Conservation (phyloP, 2,888 invertebrate genomes). For the Polydrusus pterygomalis region DNA sequence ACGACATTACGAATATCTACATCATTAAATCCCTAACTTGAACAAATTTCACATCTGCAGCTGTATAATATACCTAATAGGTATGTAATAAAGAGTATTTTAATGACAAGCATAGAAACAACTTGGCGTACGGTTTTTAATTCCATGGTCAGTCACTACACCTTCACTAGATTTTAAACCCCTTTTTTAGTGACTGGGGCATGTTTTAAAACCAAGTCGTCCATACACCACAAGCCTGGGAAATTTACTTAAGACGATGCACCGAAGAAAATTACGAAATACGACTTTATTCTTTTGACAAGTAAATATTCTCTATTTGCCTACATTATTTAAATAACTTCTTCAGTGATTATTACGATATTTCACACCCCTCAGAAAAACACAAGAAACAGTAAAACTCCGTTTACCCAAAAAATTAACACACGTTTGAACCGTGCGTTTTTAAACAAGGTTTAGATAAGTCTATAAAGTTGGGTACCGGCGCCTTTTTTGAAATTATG, state of each 20-base stretch:
- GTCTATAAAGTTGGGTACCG: conserved; percentile 36
- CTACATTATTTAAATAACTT: conserved; percentile 45
- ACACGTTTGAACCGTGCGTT: conserved; percentile 7
- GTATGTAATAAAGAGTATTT: too few species aligned
- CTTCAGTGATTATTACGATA: conserved; percentile 52
- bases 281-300: conserved; percentile 29
- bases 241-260: conserved; percentile 41
- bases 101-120: too few species aligned
- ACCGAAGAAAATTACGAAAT: conserved; percentile 17
- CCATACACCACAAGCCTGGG: conserved; percentile 33
- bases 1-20: too few species aligned
- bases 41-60: too few species aligned
- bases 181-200: too few species aligned
- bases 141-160: too few species aligned
- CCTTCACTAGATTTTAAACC: too few species aligned
- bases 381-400: conserved; percentile 35
- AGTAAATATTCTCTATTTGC: conserved; percentile 20
- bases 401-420: conserved; percentile 42
- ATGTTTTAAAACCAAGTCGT: not conserved
- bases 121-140: too few species aligned
- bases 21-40: too few species aligned
- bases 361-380: conserved; percentile 51
- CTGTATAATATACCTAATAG: too few species aligned
- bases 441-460: conserved; percentile 15
- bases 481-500: conserved; percentile 50